Percentiles rank a stretch among this genome's conserved stretches.
phyloP scores from a whole-genome alignment of 2,888 invertebrate genomes.

The Zelleria hepariella region DNA sequence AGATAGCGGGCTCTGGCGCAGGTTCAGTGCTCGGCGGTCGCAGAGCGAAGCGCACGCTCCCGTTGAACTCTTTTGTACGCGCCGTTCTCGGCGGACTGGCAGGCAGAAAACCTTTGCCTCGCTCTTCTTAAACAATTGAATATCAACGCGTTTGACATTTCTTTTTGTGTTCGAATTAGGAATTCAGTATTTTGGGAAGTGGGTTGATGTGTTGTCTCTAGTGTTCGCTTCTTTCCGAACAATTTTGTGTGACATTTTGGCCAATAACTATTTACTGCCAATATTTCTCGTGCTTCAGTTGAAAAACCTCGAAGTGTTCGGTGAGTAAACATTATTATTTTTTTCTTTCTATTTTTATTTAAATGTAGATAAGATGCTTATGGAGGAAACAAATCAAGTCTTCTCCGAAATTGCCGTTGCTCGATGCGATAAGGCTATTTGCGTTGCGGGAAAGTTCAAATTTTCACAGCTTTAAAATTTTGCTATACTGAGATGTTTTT shows the following conservation, averaged over 20 bases:
- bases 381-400: no score
- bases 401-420: no score
- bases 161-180: not conserved
- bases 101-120: not conserved
- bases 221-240: not conserved
- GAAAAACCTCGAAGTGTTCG: not conserved
- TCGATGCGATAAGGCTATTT: no score
- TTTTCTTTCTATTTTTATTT: not conserved
- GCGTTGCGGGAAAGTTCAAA: no score
- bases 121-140: not conserved
- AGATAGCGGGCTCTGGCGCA: constrained; percentile 42
- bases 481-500: no score
- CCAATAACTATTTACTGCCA: not conserved
- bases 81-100: not conserved
- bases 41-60: constrained; percentile 44
- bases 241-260: not conserved
- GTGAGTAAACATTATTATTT: not conserved
- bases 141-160: not conserved
- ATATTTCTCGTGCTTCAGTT: not conserved
- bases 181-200: not conserved
- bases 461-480: no score
- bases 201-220: not conserved
- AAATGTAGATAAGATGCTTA: not conserved
- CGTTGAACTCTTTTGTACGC: constrained; percentile 38
- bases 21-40: constrained; percentile 42